Evolutionary conservation across 30 jellyfish, hydroid and myxozoan genomes (phyloP), one percentile per base, ranked within the genome.

Genomic region (Cassiopea xamachana): DNA sequence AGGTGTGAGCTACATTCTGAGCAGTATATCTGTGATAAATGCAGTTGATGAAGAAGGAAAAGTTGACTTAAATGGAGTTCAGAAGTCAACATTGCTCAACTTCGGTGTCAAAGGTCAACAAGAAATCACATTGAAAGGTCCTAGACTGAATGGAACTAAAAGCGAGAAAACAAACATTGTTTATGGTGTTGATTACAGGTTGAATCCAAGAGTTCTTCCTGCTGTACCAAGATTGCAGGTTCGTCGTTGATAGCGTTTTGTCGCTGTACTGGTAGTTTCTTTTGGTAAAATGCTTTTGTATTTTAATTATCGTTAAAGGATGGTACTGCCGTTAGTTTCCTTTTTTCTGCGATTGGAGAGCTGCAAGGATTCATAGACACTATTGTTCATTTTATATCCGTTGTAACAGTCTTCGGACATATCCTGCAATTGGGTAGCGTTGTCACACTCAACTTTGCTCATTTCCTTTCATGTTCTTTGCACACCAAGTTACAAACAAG

Each of bases 211-310:
- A 13, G 75, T 94, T 73, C 84, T 94, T 1, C 97, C 98, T 45
- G 60, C 93, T 44, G 79, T 94, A 46, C 98, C 98, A n/a, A 82
- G 86, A 74, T 83, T 94, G n/a, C 93, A 94, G 95, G 98, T 94
- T 84, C 9, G 73, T 7, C 43, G 10, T 10, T 55, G 7, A 3
- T 55, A 0, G 64, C 12, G 10, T 55, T 55, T 55, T 55, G 12
- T 55, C 64, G 10, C 12, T 55, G 12, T 6, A 10, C 10, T 55
- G 64, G 64, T 55, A 3, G 64, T 55, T 55, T 55, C 64, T 55
- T 55, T 10, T 55, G 64, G 0, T 55, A 3, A 3, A 55, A 10
- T 6, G 7, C 64, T 55, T 6, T 55, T 55, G 64, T 55, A 55
- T 6, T 55, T 55, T 55, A 3, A 55, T 55, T 55, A 3, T 55